A percentile compares a stretch with the other conserved stretches of the same genome.
phyloP scores from a whole-genome alignment of 2,113 vertebrate species.

The Sialia sialis region DNA sequence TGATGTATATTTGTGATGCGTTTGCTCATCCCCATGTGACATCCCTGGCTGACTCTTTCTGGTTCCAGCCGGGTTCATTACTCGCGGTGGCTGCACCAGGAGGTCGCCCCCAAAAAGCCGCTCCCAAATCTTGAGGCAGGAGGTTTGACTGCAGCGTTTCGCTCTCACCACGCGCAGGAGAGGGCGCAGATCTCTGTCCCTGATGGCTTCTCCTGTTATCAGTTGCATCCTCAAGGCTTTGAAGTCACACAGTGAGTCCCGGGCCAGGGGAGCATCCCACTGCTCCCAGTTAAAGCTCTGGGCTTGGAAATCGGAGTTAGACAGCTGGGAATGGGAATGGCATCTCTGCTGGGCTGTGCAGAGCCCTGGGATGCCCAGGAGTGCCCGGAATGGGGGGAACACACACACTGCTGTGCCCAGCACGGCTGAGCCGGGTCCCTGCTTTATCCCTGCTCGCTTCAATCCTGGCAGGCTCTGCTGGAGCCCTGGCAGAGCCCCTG shows the following conservation, averaged over 20 bases:
- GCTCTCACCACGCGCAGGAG: not conserved
- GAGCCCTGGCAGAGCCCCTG: not conserved
- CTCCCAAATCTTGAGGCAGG: not conserved
- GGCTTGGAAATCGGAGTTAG: not conserved
- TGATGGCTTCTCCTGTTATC: not conserved
- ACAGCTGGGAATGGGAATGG: not conserved
- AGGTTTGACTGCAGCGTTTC: not conserved
- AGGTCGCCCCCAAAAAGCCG: not conserved
- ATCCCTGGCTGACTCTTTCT: not conserved
- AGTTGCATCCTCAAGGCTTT: not conserved
- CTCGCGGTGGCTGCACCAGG: not conserved
- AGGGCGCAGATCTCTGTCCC: not conserved
- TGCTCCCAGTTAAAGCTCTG: not conserved
- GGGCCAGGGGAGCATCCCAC: not conserved
- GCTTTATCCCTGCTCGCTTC: not conserved
- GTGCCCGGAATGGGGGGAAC: not conserved
- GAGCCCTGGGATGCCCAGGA: not conserved
- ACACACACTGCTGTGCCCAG: fast-evolving
- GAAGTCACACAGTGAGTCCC: not conserved
- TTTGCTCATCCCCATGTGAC: conserved; percentile 17
- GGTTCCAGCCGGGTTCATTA: conserved; percentile 3
- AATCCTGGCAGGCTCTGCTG: not conserved
- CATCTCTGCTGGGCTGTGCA: fast-evolving
- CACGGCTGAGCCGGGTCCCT: fast-evolving
- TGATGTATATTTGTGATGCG: not conserved